Conservation (phyloP, 2,888 invertebrate species). For the Troides aeacus region DNA sequence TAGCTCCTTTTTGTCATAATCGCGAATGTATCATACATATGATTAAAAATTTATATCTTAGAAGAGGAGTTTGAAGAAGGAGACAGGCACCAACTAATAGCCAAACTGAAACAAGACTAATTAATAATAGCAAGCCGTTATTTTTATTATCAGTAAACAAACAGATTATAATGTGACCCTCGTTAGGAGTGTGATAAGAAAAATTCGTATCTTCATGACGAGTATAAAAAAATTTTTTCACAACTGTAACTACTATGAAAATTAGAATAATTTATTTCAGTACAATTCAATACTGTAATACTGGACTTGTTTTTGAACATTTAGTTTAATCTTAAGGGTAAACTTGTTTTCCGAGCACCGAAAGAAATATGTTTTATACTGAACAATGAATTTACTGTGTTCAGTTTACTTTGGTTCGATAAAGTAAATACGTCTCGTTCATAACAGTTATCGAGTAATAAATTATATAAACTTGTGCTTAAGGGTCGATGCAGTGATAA, state of each 20-base stretch:
- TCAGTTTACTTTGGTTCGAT: neutral
- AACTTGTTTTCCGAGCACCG: neutral
- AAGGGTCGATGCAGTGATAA: neutral
- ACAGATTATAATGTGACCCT: neutral
- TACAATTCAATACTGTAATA: no score
- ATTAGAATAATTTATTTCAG: no score
- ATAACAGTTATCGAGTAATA: neutral
- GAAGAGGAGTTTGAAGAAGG: no score
- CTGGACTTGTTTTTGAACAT: neutral
- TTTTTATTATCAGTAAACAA: neutral
- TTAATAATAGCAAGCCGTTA: neutral
- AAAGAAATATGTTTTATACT: neutral
- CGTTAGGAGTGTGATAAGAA: no score
- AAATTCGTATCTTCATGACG: no score
- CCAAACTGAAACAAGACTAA: neutral
- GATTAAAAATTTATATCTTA: no score
- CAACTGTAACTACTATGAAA: no score
- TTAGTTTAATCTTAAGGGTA: neutral
- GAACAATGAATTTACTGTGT: neutral
- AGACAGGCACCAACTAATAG: neutral
- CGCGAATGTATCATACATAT: no score
- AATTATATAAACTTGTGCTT: neutral
- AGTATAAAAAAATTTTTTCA: no score
- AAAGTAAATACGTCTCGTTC: neutral
- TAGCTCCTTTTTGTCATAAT: no score